Conservation (phyloP, 2,888 invertebrate species). For the Patella depressa region DNA sequence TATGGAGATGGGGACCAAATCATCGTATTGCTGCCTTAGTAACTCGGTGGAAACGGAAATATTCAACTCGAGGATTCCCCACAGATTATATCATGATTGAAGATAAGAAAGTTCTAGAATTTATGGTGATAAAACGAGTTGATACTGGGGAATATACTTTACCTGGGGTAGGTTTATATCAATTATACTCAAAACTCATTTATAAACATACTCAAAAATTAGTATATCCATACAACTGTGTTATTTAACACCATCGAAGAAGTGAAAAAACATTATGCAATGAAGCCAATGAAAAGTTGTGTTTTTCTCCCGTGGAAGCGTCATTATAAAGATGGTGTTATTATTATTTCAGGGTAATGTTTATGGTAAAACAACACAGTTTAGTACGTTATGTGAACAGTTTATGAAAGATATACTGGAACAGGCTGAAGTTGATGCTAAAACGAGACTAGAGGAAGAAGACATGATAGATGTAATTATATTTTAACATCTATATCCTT, state of each 20-base stretch:
- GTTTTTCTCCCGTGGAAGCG: background rate
- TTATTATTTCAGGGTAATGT: slow-evolving; percentile 52
- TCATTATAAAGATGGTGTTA: background rate
- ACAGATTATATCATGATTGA: slow-evolving; percentile 52
- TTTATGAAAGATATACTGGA: slow-evolving; percentile 58
- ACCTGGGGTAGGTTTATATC: slow-evolving; percentile 54
- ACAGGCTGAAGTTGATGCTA: slow-evolving; percentile 46
- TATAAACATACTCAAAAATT: background rate
- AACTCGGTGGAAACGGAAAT: slow-evolving; percentile 65
- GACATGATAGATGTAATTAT: slow-evolving; percentile 59
- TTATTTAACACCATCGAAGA: background rate
- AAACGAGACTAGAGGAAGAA: slow-evolving; percentile 48
- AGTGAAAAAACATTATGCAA: background rate
- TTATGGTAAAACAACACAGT: slow-evolving; percentile 55
- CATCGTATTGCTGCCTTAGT: slow-evolving; percentile 68
- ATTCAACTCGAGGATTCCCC: slow-evolving; percentile 44
- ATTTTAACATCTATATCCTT: too few relatives aligned
- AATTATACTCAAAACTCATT: background rate
- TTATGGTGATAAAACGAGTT: slow-evolving; percentile 52
- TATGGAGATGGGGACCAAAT: slow-evolving; percentile 72
- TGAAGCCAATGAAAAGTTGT: background rate
- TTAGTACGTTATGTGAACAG: slow-evolving; percentile 57
- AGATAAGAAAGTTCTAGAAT: slow-evolving; percentile 60
- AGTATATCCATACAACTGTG: too few relatives aligned
- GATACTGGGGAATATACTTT: slow-evolving; percentile 48